Conservation (phyloP, 2,888 invertebrate species). For the Tupiocoris notatus region DNA sequence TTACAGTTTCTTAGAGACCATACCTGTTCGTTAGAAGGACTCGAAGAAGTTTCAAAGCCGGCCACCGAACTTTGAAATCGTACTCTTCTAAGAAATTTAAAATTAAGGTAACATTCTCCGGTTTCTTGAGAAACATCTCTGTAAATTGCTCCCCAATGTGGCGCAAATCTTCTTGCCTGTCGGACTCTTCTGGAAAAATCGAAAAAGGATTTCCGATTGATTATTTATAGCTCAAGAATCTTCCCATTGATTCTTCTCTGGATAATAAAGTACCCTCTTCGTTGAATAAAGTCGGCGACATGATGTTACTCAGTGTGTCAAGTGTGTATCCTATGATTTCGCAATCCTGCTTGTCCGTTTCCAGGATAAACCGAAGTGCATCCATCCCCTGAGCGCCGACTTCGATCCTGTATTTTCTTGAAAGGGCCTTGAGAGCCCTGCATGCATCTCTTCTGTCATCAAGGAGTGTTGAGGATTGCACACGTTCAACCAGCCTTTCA, state of each 20-base stretch:
- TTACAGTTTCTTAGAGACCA: too few relatives aligned
- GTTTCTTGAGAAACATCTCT: slow-evolving; percentile 91
- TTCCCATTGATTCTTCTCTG: too few relatives aligned
- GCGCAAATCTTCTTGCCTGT: slow-evolving; percentile 53
- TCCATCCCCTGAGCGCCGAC: slow-evolving; percentile 93
- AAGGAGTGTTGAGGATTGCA: slow-evolving; percentile 86
- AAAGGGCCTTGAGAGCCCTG: slow-evolving; percentile 86
- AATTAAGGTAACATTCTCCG: slow-evolving; percentile 78
- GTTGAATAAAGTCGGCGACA: slow-evolving; percentile 75
- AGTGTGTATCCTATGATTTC: slow-evolving; percentile 90
- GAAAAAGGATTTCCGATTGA: background rate
- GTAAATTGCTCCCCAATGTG: slow-evolving; percentile 92
- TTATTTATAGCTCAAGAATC: too few relatives aligned
- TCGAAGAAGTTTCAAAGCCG: slow-evolving; percentile 84
- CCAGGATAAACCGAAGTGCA: slow-evolving; percentile 73
- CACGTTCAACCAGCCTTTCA: slow-evolving; percentile 88
- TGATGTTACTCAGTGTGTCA: slow-evolving; percentile 89
- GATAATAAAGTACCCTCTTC: slow-evolving; percentile 69
- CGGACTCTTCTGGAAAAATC: slow-evolving; percentile 51
- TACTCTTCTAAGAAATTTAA: slow-evolving; percentile 88
- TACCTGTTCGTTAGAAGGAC: slow-evolving; percentile 78
- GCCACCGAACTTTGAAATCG: slow-evolving; percentile 89
- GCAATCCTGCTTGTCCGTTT: slow-evolving; percentile 83
- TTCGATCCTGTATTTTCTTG: slow-evolving; percentile 88
- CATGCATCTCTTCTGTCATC: slow-evolving; percentile 97